These are phyloP conservation scores for Helicoverpa zea DNA, from an alignment of 1,140 invertebrate species.

Conservation along the genomic window DNA sequence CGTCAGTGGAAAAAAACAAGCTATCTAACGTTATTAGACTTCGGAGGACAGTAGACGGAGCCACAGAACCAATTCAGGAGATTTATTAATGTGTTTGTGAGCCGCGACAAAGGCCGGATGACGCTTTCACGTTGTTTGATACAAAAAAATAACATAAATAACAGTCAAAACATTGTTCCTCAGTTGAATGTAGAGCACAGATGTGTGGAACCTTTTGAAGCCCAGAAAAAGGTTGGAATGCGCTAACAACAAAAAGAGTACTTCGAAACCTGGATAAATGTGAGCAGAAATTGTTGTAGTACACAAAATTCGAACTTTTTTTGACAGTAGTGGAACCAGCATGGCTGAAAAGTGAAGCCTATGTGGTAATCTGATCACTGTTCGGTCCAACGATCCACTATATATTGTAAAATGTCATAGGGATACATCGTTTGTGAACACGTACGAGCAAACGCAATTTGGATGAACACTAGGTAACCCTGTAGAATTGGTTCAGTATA, in stretches of 20 bases:
- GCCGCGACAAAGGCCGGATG: conserved; percentile 50
- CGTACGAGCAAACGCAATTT: conserved; percentile 1
- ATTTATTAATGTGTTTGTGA: conserved; percentile 63
- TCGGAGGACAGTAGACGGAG: conserved; percentile 47
- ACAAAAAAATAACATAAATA: conserved; percentile 56
- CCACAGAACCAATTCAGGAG: conserved; percentile 54
- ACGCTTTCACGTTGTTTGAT: conserved; percentile 52
- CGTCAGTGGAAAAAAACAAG: conserved; percentile 37
- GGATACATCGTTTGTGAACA: neutral
- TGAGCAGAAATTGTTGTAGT: conserved; percentile 16
- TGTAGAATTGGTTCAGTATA: neutral
- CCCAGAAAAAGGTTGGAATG: conserved; percentile 17
- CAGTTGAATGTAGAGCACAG: conserved; percentile 21
- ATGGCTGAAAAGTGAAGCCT: conserved; percentile 19
- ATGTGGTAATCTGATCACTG: conserved; percentile 3
- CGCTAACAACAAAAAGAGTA: conserved; percentile 1
- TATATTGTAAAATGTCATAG: neutral
- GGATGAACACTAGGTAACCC: neutral
- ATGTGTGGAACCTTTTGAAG: conserved; percentile 35
- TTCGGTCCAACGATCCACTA: neutral
- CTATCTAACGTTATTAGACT: conserved; percentile 44
- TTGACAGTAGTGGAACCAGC: conserved; percentile 13
- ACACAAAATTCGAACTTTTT: conserved; percentile 7
- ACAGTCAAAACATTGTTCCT: conserved; percentile 42
- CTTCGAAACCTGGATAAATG: neutral